These are phyloP conservation scores for Morpho deidamia DNA, from an alignment of 2,888 invertebrate genomes.

Conservation along the genomic window DNA sequence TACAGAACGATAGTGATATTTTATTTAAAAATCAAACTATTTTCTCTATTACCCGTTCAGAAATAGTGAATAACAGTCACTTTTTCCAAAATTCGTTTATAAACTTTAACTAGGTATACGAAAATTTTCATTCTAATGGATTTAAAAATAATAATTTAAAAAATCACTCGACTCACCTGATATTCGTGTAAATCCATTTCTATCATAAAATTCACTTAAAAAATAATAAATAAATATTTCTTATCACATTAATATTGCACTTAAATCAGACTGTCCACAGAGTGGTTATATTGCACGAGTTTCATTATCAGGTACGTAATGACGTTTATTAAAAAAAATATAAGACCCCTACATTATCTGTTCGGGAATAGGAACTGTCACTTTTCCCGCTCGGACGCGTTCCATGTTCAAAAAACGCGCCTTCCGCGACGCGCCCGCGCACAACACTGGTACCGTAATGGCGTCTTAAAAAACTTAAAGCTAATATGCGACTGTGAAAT, in stretches of 20 bases:
- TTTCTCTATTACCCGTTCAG: no score
- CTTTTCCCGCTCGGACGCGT: slow-evolving; percentile 27
- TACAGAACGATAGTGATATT: no score
- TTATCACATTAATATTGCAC: slow-evolving; percentile 57
- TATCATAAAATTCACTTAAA: slow-evolving; percentile 30
- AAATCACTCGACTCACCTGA: background rate
- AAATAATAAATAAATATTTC: slow-evolving; percentile 33
- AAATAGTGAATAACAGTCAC: no score
- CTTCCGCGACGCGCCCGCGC: slow-evolving; percentile 42
- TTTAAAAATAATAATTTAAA: no score
- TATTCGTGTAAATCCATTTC: slow-evolving; percentile 68
- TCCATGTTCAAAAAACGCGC: slow-evolving; percentile 37
- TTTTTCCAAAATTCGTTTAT: no score
- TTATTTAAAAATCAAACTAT: no score
- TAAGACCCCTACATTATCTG: slow-evolving; percentile 16
- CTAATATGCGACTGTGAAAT: slow-evolving; percentile 66
- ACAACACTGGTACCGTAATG: slow-evolving; percentile 32
- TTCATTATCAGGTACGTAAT: slow-evolving; percentile 28
- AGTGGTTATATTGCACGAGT: slow-evolving; percentile 60
- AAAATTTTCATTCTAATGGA: no score
- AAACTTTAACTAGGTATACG: no score
- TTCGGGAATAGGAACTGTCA: slow-evolving; percentile 29
- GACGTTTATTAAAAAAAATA: slow-evolving; percentile 23
- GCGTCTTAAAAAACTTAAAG: slow-evolving; percentile 28
- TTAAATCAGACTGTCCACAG: slow-evolving; percentile 60